Base-by-base conservation (phyloP, 1,140 invertebrate species). In the Zaprionus kolodkinae region DNA sequence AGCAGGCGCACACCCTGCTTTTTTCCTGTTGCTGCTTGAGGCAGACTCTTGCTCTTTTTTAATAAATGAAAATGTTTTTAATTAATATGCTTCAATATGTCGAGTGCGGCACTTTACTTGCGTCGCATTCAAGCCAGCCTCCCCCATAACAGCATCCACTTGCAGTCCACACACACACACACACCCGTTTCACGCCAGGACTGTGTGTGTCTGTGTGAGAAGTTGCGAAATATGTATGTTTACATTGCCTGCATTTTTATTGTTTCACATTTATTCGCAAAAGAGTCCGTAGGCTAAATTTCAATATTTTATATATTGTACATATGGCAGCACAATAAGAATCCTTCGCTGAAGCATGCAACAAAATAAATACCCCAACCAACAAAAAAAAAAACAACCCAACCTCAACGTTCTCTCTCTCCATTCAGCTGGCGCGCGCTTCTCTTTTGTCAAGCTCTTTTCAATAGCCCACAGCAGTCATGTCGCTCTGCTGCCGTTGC, bases 31-130 rank as follows among this genome's bases (percentile, higher is more conserved):
- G 12, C 35, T 35, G 62, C 55, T 57, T n/a, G 15, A n/a, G 30
- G 35, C 45, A 17, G 64, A 21, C 40, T 69, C 59, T 74, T 87
- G 83, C 77, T 87, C 79, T 79, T 87, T 88, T 87, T 88, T 87
- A 77, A 88, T 83, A 83, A 87, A 83, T 87, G 79, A 77, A 83
- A 88, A 87, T 82, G 79, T 74, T 88, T 87, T 87, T 87, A 87
- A 87, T 87, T 87, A 87, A 87, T 87, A 83, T 83, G 73, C 83
- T 88, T 87, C 85, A 87, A 87, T 83, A 83, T 83, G 83, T 87
- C 83, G 83, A 87, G 83, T 69, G 67, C 67, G 52, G 60, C 69
- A 72, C 70, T 72, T 73, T 68, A 65, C 69, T 76, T 63, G 21
- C 77, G 63, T 65, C 73, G 45, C 64, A 61, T 36, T 69, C 43